Base-by-base conservation (phyloP, 2,113 vertebrate species). In the Electrona antarctica region DNA sequence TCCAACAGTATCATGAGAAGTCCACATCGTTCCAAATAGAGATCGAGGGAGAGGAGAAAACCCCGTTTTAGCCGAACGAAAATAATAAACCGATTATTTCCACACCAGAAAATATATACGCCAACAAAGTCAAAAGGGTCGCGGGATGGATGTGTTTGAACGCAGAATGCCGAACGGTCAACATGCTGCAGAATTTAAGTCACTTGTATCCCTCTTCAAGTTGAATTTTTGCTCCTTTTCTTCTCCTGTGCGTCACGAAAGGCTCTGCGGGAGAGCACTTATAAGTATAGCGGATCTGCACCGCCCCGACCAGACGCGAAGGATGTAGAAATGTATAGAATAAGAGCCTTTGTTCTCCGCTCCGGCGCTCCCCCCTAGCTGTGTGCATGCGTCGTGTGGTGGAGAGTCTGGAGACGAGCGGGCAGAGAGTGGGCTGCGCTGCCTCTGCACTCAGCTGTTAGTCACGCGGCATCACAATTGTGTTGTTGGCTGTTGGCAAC, bases 1-100 rank as follows among this genome's bases (percentile, higher is more conserved):
- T 93, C 93, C 93, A 91, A 91, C 79, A 82, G 87, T 85, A 60
- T 93, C 93, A 58, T 91, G 92, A 90, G 90, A 91, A 88, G 87
- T 93, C 91, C 92, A 91, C 93, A 93, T 94, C 83, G 77, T 93
- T 92, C 88, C 89, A 85, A 48, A 21, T 21, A 21, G 21, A 21
- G 21, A 2, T 21, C 59, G 33, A 52, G 60, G 76, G 76, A 69
- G 28, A 11, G 5, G 33, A 6, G 0, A 2, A 41, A 4, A 6
- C 80, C 72, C 63, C 73, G 5, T 69, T 52, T 84, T 69, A 89
- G 89, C 82, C 33, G 60, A 58, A 60, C 65, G 61, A 69, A 65
- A 69, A 62, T 33, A 61, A 61, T 49, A 71, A 67, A 71, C 67
- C 48, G 80, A 73, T 41, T 41, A 41, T 41, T 41, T 80, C 82